A percentile compares a stretch with the other conserved stretches of the same genome.
These are phyloP conservation scores for Temnothorax unifasciatus DNA, from an alignment of 2,888 invertebrate species.

Conservation along the genomic window DNA sequence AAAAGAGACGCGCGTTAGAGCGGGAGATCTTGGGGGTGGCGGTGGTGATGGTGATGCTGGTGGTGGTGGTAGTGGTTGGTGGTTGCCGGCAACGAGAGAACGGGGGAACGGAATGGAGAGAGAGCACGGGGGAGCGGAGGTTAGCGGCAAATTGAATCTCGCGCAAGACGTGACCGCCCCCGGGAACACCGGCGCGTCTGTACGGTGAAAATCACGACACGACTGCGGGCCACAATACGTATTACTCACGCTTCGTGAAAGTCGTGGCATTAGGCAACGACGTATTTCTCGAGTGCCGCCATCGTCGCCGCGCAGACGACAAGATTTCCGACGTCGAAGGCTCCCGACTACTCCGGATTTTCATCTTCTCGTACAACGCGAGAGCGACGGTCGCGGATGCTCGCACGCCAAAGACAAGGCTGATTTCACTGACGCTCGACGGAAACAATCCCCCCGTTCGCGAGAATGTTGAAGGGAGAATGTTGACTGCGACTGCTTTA, in stretches of 20 bases:
- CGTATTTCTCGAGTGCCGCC: conserved; percentile 73
- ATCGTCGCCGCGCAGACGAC: conserved; percentile 58
- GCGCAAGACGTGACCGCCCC: conserved; percentile 84
- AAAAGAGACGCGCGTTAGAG: conserved; percentile 61
- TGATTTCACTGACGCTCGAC: conserved; percentile 15
- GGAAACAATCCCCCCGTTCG: conserved; percentile 28
- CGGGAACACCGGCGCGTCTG: conserved; percentile 82
- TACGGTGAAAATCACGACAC: conserved; percentile 83
- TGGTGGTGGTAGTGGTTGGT: conserved; percentile 50
- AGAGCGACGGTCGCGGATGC: conserved; percentile 24
- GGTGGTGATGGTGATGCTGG: conserved; percentile 56
- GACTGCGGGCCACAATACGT: conserved; percentile 82
- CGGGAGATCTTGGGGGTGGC: conserved; percentile 59
- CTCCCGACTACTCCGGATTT: conserved; percentile 68
- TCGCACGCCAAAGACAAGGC: conserved; percentile 39
- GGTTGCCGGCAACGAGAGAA: conserved; percentile 49
- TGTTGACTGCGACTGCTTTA: background rate
- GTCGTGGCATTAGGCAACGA: conserved; percentile 75
- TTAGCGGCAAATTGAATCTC: conserved; percentile 84
- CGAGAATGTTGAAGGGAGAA: conserved; percentile 7
- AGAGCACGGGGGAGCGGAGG: conserved; percentile 61
- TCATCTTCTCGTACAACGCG: conserved; percentile 63
- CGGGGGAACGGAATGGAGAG: conserved; percentile 63
- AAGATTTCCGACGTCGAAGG: conserved; percentile 51
- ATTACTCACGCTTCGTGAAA: conserved; percentile 78